Conservation (phyloP, 1,140 invertebrate species). For the Drosophila triauraria region DNA sequence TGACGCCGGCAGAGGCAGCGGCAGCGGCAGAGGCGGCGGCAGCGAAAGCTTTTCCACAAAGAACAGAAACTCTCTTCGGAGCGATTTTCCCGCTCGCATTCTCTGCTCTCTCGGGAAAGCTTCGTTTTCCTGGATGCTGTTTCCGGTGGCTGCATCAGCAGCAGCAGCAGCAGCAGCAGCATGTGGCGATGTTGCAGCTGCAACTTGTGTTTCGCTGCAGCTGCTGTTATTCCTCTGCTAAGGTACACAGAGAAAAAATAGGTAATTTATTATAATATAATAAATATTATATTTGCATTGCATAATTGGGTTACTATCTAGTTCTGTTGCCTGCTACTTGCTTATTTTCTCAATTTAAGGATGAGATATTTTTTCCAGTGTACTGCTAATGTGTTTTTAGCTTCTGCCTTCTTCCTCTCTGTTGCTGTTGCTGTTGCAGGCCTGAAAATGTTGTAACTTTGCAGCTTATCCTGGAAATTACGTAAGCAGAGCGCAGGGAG, state of each 20-base stretch:
- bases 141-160: conserved; percentile 60
- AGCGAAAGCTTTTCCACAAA: conserved; percentile 17
- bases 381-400: conserved; percentile 1
- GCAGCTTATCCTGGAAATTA: conserved; percentile 83
- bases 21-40: conserved; percentile 1
- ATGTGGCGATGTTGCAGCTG: conserved; percentile 21
- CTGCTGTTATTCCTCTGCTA: neutral
- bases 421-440: conserved; percentile 52
- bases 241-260: neutral
- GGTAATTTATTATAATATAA: too few relatives aligned
- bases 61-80: conserved; percentile 4
- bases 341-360: neutral
- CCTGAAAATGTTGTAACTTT: conserved; percentile 81
- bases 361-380: conserved; percentile 4
- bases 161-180: too few relatives aligned
- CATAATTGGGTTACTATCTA: too few relatives aligned
- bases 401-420: conserved; percentile 23
- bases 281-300: too few relatives aligned
- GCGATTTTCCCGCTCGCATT: conserved; percentile 1
- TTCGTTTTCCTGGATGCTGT: conserved; percentile 47
- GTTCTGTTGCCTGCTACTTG: too few relatives aligned
- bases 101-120: conserved; percentile 20
- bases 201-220: conserved; percentile 11
- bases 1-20: neutral
- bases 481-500: conserved; percentile 70